These are phyloP conservation scores for Elachura formosa DNA, from an alignment of 2,113 vertebrate genomes.

Conservation along the genomic window DNA sequence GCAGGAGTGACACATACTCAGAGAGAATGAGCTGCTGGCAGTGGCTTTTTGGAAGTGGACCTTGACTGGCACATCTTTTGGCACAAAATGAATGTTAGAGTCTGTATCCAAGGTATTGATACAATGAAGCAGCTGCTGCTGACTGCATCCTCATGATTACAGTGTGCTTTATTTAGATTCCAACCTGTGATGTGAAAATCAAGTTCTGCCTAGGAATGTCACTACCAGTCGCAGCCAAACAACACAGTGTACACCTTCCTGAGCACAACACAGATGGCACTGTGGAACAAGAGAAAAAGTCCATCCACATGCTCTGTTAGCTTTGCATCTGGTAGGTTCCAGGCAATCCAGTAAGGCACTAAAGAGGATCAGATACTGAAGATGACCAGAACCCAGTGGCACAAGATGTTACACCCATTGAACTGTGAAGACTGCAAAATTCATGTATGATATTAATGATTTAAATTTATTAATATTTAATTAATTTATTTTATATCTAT, in stretches of 20 bases:
- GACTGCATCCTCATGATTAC: neutral
- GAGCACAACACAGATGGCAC: neutral
- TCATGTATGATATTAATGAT: neutral
- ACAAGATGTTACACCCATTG: neutral
- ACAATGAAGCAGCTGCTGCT: neutral
- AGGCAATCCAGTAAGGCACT: neutral
- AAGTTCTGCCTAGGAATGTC: neutral
- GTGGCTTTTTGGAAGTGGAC: neutral
- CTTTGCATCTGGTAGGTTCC: neutral
- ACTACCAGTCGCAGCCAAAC: neutral
- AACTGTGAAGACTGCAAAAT: neutral
- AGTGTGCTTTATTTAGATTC: neutral
- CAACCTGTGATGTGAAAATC: neutral
- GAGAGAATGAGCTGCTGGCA: neutral
- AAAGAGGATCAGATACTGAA: neutral
- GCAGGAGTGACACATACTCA: rapidly evolving
- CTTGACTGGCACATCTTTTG: neutral
- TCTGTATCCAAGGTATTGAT: neutral
- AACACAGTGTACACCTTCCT: neutral
- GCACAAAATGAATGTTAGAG: neutral
- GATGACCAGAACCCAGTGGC: neutral
- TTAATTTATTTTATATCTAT: neutral
- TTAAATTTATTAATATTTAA: neutral
- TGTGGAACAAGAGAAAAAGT: neutral
- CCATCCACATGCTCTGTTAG: neutral